Base-by-base conservation (phyloP, 2,888 invertebrate genomes). In the Pseudanteris insignis region DNA sequence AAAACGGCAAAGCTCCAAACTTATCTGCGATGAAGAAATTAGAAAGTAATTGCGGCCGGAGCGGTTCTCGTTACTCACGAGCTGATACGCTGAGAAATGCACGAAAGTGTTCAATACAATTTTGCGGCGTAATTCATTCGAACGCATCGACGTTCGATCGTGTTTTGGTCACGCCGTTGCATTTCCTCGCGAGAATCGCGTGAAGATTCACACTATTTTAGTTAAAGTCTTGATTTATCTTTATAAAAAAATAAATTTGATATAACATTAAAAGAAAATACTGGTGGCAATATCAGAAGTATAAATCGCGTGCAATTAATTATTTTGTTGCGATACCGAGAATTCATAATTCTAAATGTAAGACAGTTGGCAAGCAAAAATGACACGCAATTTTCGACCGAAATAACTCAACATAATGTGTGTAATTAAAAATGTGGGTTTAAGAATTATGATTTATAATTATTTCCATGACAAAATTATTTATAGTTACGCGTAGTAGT, bases 351-450 rank as follows among this genome's bases (percentile, higher is more conserved):
- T 59, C 59, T 59, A 40, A 34, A 41, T 30, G 29, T 28, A 41
- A 46, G 59, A 53, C 51, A 59, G 46, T 59, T 59, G 59, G 59
- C 59, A 59, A 40, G 59, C 59, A 59, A 59, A 59, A 59, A 59
- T 59, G 51, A 59, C 51, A 47, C 41, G 47, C 41, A 53, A 53
- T 41, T 59, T 41, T 28, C 40, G 59, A 40, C 59, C 36, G 34
- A 41, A 59, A 51, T 59, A 59, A 59, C 59, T 46, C 9, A 25
- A 28, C 36, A 29, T 59, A 53, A 53, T 34, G 51, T 32, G 15
- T 40, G 51, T 34, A 59, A 53, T 53, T 59, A 51, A 53, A 59
- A 59, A 51, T 51, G 47, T 41, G 43, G 30, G 4, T 41, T 46
- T 47, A 53, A 46, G 32, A 47, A 46, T 47, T 41, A 59, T 59